These are phyloP conservation scores for Pterobdella sp. DNA, from an alignment of 2,888 invertebrate species.

Conservation along the genomic window DNA sequence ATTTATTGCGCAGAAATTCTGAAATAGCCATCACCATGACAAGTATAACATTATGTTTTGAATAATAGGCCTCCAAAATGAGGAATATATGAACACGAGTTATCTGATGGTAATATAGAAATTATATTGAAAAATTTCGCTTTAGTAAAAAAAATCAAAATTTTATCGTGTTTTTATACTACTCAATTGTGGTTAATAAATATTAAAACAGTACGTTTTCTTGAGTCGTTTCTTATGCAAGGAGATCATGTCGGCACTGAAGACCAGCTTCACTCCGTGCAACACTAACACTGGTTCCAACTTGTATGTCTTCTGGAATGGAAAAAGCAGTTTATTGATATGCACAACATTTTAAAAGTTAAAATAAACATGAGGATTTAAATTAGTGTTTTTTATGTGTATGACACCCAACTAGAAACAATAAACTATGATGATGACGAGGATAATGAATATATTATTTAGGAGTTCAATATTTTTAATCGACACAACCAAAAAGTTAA, in stretches of 20 bases:
- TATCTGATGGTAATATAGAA: no score
- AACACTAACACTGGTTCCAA: slow-evolving; percentile 46
- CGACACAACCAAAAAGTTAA: no score
- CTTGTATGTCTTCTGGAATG: slow-evolving; percentile 43
- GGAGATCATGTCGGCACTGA: slow-evolving; percentile 49
- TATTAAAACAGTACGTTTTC: no score
- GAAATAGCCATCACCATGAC: no score
- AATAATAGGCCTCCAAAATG: no score
- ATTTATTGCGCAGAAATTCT: no score
- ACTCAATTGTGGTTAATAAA: no score
- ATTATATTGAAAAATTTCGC: no score
- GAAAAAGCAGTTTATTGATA: not conserved
- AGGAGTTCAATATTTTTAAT: not conserved
- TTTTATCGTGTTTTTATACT: no score
- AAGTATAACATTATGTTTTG: no score
- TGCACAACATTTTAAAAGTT: not conserved
- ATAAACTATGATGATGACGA: not conserved
- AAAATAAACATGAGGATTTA: not conserved
- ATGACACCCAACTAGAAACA: not conserved
- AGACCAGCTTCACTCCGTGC: slow-evolving; percentile 50
- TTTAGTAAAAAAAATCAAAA: no score
- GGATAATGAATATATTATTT: not conserved
- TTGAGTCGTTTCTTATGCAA: slow-evolving; percentile 46
- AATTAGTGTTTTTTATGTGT: not conserved
- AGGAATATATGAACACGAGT: no score